These are phyloP conservation scores for Gallinago media DNA, from an alignment of 2,113 vertebrate species.

Conservation along the genomic window DNA sequence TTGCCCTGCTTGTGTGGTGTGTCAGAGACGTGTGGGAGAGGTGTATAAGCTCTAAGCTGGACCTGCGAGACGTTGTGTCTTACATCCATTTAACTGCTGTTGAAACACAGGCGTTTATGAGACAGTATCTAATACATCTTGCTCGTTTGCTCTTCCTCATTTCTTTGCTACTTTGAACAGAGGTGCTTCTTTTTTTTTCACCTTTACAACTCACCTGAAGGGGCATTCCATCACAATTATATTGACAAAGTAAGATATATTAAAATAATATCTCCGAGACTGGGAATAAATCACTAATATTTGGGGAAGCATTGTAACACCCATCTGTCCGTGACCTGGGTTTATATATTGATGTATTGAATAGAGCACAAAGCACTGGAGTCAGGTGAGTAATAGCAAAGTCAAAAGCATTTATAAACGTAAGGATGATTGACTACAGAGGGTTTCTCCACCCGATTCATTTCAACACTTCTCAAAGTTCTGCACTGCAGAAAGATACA, in stretches of 20 bases:
- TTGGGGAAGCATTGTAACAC: slow-evolving; percentile 42
- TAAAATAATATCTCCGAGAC: slow-evolving; percentile 24
- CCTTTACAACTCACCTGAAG: slow-evolving; percentile 58
- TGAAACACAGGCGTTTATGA: not conserved
- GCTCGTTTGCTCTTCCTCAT: not conserved
- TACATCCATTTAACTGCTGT: not conserved
- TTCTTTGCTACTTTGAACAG: slow-evolving; percentile 9
- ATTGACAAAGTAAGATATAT: slow-evolving; percentile 71
- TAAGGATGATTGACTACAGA: slow-evolving; percentile 16
- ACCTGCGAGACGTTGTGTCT: not conserved
- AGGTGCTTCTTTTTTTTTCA: slow-evolving; percentile 20
- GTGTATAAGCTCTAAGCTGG: not conserved
- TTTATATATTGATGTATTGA: slow-evolving; percentile 48
- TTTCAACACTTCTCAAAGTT: not conserved
- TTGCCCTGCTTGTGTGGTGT: not conserved
- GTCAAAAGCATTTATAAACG: not conserved
- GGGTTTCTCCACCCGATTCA: not conserved
- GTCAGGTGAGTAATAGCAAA: slow-evolving; percentile 23
- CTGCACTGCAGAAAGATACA: accelerated
- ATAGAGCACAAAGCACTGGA: slow-evolving; percentile 13
- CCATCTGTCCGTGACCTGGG: slow-evolving; percentile 36
- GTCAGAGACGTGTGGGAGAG: not conserved
- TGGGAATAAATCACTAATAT: slow-evolving; percentile 64
- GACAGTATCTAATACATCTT: not conserved
- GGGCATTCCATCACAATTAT: slow-evolving; percentile 68